Percentiles rank a stretch among this genome's conserved stretches.
Evolutionary conservation across 2,113 vertebrate species (phyloP).

Genomic region (Phodopus roborovskii): DNA sequence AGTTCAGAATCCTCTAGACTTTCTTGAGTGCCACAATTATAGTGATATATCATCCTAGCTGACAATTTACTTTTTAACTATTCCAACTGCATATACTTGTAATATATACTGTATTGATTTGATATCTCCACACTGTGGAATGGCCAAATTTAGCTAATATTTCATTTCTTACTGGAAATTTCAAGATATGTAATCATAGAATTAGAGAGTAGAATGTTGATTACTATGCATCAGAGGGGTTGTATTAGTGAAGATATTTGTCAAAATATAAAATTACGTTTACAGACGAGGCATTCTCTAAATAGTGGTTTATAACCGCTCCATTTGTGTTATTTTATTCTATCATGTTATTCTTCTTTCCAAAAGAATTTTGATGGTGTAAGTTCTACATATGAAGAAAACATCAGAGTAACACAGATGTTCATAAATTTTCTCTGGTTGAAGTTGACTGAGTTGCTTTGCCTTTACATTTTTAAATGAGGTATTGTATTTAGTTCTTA

Average conservation of each 20-base stretch:
- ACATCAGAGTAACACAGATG: background rate
- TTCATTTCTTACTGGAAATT: background rate
- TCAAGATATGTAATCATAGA: background rate
- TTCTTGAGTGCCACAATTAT: background rate
- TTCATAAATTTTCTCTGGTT: background rate
- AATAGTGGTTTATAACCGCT: background rate
- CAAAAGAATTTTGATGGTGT: background rate
- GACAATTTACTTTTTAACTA: background rate
- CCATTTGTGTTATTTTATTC: background rate
- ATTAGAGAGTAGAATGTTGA: background rate
- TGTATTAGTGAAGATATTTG: background rate
- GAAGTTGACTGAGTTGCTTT: background rate
- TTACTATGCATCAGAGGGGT: accelerated
- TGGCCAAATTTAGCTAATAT: background rate
- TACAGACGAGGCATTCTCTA: background rate
- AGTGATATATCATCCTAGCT: background rate
- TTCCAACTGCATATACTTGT: background rate
- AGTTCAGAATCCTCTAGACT: background rate
- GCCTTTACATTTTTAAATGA: background rate
- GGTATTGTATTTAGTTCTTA: background rate
- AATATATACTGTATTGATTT: background rate
- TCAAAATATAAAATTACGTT: background rate
- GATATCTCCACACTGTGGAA: background rate
- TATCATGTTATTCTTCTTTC: background rate
- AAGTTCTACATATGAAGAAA: background rate